Evolutionary conservation across 2,797 vertebrate species (phyloP).

Genomic region (Hypotaenidia philippensis): DNA sequence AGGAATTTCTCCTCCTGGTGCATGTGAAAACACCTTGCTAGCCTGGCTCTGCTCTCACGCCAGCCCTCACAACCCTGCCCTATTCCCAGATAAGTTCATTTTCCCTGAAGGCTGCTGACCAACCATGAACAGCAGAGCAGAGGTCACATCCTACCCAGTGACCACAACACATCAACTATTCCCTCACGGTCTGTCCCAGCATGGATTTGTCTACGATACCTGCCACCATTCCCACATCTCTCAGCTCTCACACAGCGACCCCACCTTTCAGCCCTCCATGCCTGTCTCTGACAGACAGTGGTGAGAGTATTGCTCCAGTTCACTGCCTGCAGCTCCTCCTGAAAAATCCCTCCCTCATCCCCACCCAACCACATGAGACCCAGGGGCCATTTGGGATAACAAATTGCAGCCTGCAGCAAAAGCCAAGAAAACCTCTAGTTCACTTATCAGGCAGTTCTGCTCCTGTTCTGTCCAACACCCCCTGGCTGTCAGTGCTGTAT

Average conservation of each 20-base stretch:
- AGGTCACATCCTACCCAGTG: no score
- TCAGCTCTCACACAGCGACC: background rate
- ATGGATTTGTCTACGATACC: background rate
- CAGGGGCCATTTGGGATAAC: background rate
- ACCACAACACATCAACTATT: background rate
- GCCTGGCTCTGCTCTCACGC: background rate
- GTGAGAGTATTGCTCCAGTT: background rate
- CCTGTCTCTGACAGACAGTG: background rate
- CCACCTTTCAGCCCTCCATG: background rate
- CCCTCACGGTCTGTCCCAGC: background rate
- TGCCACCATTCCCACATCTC: background rate
- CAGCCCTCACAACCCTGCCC: background rate
- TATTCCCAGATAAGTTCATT: fast-evolving
- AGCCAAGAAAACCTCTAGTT: background rate
- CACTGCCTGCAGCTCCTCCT: background rate
- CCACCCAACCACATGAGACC: background rate
- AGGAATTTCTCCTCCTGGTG: background rate
- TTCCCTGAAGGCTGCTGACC: background rate
- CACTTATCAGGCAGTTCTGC: background rate
- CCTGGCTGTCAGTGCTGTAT: background rate
- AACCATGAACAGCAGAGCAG: background rate
- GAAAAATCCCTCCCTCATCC: background rate
- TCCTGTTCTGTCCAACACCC: background rate
- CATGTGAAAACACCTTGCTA: background rate
- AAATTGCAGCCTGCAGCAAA: background rate